Percentiles rank a stretch among this genome's conserved stretches.
phyloP scores from a whole-genome alignment of 2,113 vertebrate genomes.

The Antechinus stuartii region DNA sequence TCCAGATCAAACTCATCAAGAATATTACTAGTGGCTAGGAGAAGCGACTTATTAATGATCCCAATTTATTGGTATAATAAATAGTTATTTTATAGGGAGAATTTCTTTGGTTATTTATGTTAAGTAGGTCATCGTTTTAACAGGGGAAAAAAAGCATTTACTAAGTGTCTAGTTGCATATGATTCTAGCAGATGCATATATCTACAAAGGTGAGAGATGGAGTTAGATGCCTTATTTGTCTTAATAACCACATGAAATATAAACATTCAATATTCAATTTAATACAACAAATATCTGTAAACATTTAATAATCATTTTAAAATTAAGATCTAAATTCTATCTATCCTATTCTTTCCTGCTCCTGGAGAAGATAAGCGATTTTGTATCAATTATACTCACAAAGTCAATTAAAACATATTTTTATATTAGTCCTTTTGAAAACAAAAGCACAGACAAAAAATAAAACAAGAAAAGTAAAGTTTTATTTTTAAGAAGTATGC shows the following conservation, averaged over 20 bases:
- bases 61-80: background rate
- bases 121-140: background rate
- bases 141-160: background rate
- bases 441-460: background rate
- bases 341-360: background rate
- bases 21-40: conserved; percentile 10
- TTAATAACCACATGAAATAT: background rate
- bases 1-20: conserved; percentile 18
- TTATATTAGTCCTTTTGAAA: background rate
- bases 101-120: conserved; percentile 38
- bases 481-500: background rate
- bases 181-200: background rate
- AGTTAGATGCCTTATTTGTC: background rate
- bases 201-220: background rate
- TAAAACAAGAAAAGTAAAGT: background rate
- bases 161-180: background rate
- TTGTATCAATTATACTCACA: background rate
- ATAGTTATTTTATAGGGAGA: background rate
- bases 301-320: background rate
- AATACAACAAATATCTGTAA: background rate
- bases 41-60: conserved; percentile 37
- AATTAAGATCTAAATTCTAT: background rate
- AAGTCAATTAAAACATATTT: background rate
- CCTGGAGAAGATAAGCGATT: background rate
- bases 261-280: background rate